A percentile compares a stretch with the other conserved stretches of the same genome.
These are phyloP conservation scores for Leucophora obtusa DNA, from an alignment of 2,888 invertebrate species.

Conservation along the genomic window DNA sequence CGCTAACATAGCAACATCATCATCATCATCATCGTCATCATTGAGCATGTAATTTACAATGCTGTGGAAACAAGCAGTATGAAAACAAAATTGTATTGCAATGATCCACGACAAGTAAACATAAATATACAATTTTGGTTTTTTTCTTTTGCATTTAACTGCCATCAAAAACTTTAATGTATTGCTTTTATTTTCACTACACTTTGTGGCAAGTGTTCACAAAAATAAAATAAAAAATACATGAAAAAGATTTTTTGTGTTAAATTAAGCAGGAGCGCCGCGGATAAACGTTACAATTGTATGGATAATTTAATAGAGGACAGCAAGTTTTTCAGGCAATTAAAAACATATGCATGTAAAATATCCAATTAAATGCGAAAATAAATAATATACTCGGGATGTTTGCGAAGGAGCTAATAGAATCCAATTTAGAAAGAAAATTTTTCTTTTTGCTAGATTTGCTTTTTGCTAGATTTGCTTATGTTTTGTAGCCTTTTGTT, in stretches of 20 bases:
- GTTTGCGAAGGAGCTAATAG: too few species aligned
- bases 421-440: too few species aligned
- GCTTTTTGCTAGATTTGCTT: too few species aligned
- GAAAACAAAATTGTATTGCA: constrained; percentile 55
- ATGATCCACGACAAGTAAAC: constrained; percentile 52
- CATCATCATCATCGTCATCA: constrained; percentile 28
- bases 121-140: constrained; percentile 36
- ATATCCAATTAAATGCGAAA: too few species aligned
- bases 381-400: too few species aligned
- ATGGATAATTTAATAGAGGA: too few species aligned
- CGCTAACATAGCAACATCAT: constrained; percentile 59
- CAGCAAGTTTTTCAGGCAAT: too few species aligned
- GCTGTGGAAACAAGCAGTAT: constrained; percentile 30
- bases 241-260: not conserved
- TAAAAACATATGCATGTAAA: too few species aligned
- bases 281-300: too few species aligned
- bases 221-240: constrained; percentile 1
- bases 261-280: too few species aligned
- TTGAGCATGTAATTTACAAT: constrained; percentile 60
- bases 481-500: too few species aligned
- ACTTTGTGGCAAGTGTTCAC: constrained; percentile 41
- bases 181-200: constrained; percentile 27
- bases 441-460: too few species aligned
- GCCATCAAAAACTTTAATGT: constrained; percentile 52
- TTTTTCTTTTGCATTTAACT: constrained; percentile 1